Base-by-base conservation (phyloP, 1,140 invertebrate genomes). In the Bombus sylvicola region DNA sequence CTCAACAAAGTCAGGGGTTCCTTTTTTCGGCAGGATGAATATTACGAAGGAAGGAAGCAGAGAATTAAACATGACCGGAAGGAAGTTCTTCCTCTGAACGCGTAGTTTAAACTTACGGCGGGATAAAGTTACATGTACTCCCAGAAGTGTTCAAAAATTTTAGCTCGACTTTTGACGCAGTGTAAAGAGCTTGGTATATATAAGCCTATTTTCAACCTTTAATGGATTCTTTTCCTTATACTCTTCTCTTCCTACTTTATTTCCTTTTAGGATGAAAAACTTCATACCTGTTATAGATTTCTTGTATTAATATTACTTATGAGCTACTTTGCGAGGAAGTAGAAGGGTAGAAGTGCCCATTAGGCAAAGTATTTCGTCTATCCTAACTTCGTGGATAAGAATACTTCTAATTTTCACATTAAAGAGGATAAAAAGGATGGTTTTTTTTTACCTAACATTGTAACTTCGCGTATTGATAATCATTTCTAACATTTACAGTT, bases 11-110 rank as follows among this genome's bases (percentile, higher is more conserved):
- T 31, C 31, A 15, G 2, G 43, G 9, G 22, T 31, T 10, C 12
- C 41, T 34, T 34, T 53, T 73, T 64, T 79, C 73, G 15, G 22
- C 18, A n/a, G 39, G 25, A 43, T 31, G 10, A 43, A 47, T 73
- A 43, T 66, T 77, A 34, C 22, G n/a, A 12, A 75, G n/a, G 43
- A 53, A 75, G 73, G 73, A 75, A 47, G 73, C 31, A 22, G 73
- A 53, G 73, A 75, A 75, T 75, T 75, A 75, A 53, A 75, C 73
- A 75, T 34, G 73, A 47, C 72, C 41, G 72, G 39, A 75, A 34
- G 73, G 47, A 75, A 75, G n/a, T 75, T 75, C 43, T 34, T 18
- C 22, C 43, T 34, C 9, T 12, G 43, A 75, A 22, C 28, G 43
- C 47, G 43, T n/a, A 74, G 73, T 75, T 75, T 75, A 75, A 75